Evolutionary conservation across 1,140 invertebrate genomes (phyloP).

Genomic region (Drosophila ironensis): DNA sequence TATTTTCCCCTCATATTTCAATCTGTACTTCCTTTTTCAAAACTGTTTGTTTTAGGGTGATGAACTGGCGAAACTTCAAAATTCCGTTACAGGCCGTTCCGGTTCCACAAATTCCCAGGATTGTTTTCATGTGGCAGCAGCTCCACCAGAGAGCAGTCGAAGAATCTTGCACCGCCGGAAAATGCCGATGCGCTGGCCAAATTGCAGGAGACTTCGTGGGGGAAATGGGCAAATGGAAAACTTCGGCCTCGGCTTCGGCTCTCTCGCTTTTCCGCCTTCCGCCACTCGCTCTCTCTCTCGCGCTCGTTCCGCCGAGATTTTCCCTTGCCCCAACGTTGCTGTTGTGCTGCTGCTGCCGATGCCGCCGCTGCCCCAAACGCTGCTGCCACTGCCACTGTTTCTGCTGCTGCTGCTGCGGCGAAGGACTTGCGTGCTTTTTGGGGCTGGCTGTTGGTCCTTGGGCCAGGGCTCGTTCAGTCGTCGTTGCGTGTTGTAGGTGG

Average conservation of each 20-base stretch:
- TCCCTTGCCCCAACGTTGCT: slow-evolving; percentile 8
- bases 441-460: slow-evolving; percentile 72
- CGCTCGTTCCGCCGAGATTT: slow-evolving; percentile 46
- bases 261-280: slow-evolving; percentile 20
- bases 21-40: too few relatives aligned
- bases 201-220: slow-evolving; percentile 63
- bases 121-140: too few relatives aligned
- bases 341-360: slow-evolving; percentile 17
- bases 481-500: slow-evolving; percentile 79
- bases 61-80: too few relatives aligned
- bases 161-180: slow-evolving; percentile 52
- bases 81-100: slow-evolving; percentile 34
- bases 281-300: slow-evolving; percentile 34
- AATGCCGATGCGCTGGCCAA: slow-evolving; percentile 74
- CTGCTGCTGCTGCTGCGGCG: slow-evolving; percentile 38
- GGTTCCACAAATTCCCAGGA: slow-evolving; percentile 16
- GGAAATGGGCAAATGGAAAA: slow-evolving; percentile 49
- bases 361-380: slow-evolving; percentile 1
- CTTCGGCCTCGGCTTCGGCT: slow-evolving; percentile 24
- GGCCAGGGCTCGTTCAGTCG: slow-evolving; percentile 71
- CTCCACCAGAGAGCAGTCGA: too few relatives aligned
- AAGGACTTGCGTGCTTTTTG: slow-evolving; percentile 39
- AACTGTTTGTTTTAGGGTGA: too few relatives aligned
- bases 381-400: not conserved
- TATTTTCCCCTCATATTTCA: too few relatives aligned